Conservation (phyloP, 2,113 vertebrate species). For the Elgaria multicarinata region DNA sequence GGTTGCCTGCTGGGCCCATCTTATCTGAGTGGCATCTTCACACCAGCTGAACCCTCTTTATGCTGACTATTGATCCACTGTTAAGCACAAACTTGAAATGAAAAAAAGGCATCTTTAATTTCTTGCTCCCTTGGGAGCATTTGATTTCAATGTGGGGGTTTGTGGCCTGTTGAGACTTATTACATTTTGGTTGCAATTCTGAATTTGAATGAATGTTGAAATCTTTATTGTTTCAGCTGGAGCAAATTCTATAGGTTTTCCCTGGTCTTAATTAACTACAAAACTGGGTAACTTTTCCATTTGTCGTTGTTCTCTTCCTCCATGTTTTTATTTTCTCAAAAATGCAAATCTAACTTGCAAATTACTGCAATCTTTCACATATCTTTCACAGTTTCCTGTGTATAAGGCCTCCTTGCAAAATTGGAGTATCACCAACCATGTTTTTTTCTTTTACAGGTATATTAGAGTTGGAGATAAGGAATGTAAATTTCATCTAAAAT, state of each 20-base stretch:
- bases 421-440: neutral
- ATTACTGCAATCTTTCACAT: neutral
- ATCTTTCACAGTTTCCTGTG: too few species aligned
- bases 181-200: constrained; percentile 37
- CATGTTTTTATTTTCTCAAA: neutral
- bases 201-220: constrained; percentile 34
- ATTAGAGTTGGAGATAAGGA: constrained; percentile 83
- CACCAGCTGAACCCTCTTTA: constrained; percentile 22
- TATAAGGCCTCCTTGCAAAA: neutral
- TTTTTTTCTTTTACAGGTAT: constrained; percentile 66
- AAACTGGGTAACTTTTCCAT: accelerated
- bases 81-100: constrained; percentile 23
- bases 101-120: constrained; percentile 54
- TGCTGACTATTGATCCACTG: constrained; percentile 27
- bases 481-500: constrained; percentile 75
- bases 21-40: accelerated
- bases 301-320: neutral
- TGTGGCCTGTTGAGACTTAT: constrained; percentile 35
- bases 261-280: constrained; percentile 1
- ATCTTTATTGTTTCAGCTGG: neutral
- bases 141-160: constrained; percentile 61
- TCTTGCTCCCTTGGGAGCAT: constrained; percentile 29
- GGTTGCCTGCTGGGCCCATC: neutral
- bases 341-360: neutral
- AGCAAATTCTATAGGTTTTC: accelerated